Conservation (phyloP, 2,888 invertebrate genomes). For the Drosophila lacicola region DNA sequence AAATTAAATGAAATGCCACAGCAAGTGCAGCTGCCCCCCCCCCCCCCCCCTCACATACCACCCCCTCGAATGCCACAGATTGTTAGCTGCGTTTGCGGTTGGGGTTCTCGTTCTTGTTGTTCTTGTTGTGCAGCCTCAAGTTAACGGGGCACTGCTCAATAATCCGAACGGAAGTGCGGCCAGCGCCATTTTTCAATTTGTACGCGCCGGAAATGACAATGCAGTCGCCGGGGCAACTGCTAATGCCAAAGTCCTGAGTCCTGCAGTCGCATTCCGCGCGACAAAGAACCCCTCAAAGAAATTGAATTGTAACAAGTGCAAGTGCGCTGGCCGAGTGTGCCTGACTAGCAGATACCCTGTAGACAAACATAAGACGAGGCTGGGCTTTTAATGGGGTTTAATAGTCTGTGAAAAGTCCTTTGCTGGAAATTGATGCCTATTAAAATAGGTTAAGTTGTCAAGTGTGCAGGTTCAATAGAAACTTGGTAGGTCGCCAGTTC, state of each 20-base stretch:
- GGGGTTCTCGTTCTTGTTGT: constrained; percentile 1
- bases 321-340: background rate
- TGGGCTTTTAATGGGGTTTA: too few species aligned
- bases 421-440: too few species aligned
- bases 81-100: constrained; percentile 30
- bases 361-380: too few species aligned
- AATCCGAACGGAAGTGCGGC: constrained; percentile 71
- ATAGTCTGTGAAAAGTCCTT: too few species aligned
- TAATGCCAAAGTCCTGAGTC: constrained; percentile 25
- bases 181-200: constrained; percentile 75
- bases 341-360: background rate
- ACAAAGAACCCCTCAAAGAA: constrained; percentile 1
- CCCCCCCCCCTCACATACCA: background rate
- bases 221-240: constrained; percentile 26
- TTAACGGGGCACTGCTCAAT: constrained; percentile 72
- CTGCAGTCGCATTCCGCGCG: constrained; percentile 14
- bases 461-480: too few species aligned
- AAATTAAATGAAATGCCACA: constrained; percentile 68
- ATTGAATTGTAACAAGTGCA: background rate
- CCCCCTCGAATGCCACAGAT: background rate
- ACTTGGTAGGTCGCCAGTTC: too few species aligned
- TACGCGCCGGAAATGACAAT: constrained; percentile 72
- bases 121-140: constrained; percentile 41
- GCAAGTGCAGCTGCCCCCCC: constrained; percentile 33
- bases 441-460: too few species aligned